phyloP scores from a whole-genome alignment of 2,888 invertebrate species.

The Athalia cordata region DNA sequence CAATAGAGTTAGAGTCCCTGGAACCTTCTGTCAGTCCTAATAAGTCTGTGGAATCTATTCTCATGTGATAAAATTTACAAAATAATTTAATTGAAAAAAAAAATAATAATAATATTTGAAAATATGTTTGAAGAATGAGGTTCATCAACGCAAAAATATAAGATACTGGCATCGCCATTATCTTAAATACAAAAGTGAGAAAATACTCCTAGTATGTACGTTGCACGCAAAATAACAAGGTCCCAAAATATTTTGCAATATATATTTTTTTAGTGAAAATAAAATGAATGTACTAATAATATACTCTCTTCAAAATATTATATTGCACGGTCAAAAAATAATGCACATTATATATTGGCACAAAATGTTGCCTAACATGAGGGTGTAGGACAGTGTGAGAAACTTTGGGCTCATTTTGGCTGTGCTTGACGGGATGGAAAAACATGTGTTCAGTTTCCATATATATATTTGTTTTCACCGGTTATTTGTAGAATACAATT shows the following conservation, averaged over 20 bases:
- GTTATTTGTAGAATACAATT: slow-evolving; percentile 6
- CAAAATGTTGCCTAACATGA: slow-evolving; percentile 45
- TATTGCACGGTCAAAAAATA: slow-evolving; percentile 51
- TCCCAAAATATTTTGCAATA: slow-evolving; percentile 63
- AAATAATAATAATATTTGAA: slow-evolving; percentile 8
- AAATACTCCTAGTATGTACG: slow-evolving; percentile 59
- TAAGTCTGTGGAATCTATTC: slow-evolving; percentile 27
- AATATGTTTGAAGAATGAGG: slow-evolving; percentile 31
- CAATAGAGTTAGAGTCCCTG: slow-evolving; percentile 22
- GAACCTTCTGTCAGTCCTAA: neutral
- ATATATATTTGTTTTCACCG: slow-evolving; percentile 13
- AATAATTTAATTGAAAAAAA: slow-evolving; percentile 11
- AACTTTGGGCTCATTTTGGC: slow-evolving; percentile 55
- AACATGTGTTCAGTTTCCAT: slow-evolving; percentile 46
- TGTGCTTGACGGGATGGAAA: slow-evolving; percentile 54
- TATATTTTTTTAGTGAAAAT: slow-evolving; percentile 60
- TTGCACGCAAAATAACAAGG: slow-evolving; percentile 56
- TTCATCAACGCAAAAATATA: slow-evolving; percentile 32
- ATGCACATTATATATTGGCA: slow-evolving; percentile 52
- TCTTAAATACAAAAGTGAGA: slow-evolving; percentile 28
- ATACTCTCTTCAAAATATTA: slow-evolving; percentile 56
- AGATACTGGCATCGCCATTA: slow-evolving; percentile 33
- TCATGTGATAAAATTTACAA: slow-evolving; percentile 34
- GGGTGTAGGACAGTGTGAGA: slow-evolving; percentile 48
- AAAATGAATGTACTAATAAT: slow-evolving; percentile 54